phyloP scores from a whole-genome alignment of 2,888 invertebrate species.

The Lepeophtheirus nordmannii region DNA sequence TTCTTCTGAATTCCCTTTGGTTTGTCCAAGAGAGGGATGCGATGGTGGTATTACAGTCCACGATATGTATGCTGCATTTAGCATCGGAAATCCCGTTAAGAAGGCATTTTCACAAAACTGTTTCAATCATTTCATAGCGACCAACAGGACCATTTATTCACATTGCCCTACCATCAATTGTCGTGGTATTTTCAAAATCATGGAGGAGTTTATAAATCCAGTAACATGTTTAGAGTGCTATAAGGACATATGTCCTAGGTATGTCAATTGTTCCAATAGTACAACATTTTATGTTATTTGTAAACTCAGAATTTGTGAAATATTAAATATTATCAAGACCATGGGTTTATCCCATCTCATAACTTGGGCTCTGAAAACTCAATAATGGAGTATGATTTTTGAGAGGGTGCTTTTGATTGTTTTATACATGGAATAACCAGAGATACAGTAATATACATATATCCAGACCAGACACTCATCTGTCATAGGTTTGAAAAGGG shows the following conservation, averaged over 20 bases:
- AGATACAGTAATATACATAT: no score
- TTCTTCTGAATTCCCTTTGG: not conserved
- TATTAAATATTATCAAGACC: no score
- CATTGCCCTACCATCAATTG: not conserved
- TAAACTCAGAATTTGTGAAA: no score
- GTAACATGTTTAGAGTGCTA: not conserved
- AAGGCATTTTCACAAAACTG: not conserved
- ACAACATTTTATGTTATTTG: not conserved
- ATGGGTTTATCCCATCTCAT: no score
- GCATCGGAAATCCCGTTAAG: not conserved
- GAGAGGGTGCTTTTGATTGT: no score
- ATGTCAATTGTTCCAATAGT: not conserved
- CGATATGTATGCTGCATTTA: not conserved
- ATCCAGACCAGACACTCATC: no score
- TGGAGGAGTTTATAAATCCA: not conserved
- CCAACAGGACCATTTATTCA: not conserved
- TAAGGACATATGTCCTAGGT: not conserved
- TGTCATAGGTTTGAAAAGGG: no score
- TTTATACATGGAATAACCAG: no score
- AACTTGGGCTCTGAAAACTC: no score
- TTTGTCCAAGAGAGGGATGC: not conserved
- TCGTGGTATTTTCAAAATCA: not conserved
- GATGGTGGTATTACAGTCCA: not conserved
- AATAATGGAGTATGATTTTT: no score
- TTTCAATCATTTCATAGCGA: not conserved